Evolutionary conservation across 2,888 invertebrate species (phyloP), one percentile per base, ranked within the genome.

Genomic region (Meghimatium bilineatum): DNA sequence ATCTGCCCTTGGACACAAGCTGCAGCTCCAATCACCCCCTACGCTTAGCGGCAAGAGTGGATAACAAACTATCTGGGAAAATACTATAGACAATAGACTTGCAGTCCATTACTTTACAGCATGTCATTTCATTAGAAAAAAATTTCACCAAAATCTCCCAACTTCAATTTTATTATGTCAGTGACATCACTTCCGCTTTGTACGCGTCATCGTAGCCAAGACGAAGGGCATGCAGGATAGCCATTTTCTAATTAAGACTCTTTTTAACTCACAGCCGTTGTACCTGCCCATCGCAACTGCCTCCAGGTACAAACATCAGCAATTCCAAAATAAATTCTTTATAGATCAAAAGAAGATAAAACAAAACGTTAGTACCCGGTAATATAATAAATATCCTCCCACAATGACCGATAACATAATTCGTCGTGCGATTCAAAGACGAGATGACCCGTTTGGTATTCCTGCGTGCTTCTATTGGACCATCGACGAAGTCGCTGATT

Each of bases 401-500:
- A n/a, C 14, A 12, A 84, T 84, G 84, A 36, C 79, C n/a, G 80
- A 84, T 29, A 79, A 80, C 23, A 34, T 84, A 12, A 49, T 80
- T 20, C 79, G 80, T 38, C 72, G 84, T 32, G 80, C 80, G 52
- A 52, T 84, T 49, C 84, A 84, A 67, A 66, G 84, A 52, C 38
- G 84, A 23, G 80, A 84, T 75, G 84, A 84, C 67, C 84, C 84
- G 6, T 84, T 84, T 66, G 84, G 84, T n/a, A 84, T 84, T 26
- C 84, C 84, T 6, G 84, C 84, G 14, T 84, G 84, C 49, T 84
- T 84, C 66, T 84, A 84, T 32, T 84, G 84, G 84, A 80, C 84
- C 29, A 71, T 84, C 36, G 84, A 84, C 36, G 84, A 84, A 75
- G 84, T 84, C 12, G 84, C 84, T 14, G 84, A 84, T 67, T 84